Conservation (phyloP, 2,113 vertebrate species). For the Greenwoodochromis staneri region DNA sequence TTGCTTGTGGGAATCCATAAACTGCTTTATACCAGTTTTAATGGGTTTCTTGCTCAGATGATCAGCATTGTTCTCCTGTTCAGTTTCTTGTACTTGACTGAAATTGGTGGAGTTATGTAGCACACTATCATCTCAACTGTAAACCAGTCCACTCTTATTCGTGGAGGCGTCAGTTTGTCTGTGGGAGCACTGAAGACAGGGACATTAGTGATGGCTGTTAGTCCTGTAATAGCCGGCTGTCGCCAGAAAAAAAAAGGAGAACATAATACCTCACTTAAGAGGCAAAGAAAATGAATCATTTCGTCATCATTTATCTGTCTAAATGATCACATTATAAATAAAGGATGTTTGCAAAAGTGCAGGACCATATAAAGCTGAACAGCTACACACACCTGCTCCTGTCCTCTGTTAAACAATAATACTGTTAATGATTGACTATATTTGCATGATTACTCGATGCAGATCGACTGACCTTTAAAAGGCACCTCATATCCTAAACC, state of each 20-base stretch:
- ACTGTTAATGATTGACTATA: constrained; percentile 18
- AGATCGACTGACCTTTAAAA: background rate
- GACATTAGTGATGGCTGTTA: background rate
- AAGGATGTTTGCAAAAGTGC: background rate
- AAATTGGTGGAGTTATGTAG: background rate
- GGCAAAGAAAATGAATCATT: background rate
- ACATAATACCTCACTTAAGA: background rate
- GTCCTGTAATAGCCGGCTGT: background rate
- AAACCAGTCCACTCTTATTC: background rate
- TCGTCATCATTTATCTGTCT: background rate
- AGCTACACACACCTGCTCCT: background rate
- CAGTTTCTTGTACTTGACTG: background rate
- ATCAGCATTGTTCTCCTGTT: background rate
- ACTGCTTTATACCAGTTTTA: background rate
- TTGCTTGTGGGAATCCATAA: background rate
- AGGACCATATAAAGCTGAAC: background rate
- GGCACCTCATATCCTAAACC: background rate
- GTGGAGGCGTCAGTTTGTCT: background rate
- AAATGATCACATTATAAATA: background rate
- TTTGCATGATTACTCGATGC: background rate
- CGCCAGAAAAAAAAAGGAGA: background rate
- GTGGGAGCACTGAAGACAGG: background rate
- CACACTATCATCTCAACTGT: background rate
- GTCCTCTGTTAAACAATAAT: background rate
- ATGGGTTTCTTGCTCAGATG: background rate